Evolutionary conservation across 2,888 invertebrate species (phyloP), one percentile per base, ranked within the genome.

Genomic region (Labia minor): DNA sequence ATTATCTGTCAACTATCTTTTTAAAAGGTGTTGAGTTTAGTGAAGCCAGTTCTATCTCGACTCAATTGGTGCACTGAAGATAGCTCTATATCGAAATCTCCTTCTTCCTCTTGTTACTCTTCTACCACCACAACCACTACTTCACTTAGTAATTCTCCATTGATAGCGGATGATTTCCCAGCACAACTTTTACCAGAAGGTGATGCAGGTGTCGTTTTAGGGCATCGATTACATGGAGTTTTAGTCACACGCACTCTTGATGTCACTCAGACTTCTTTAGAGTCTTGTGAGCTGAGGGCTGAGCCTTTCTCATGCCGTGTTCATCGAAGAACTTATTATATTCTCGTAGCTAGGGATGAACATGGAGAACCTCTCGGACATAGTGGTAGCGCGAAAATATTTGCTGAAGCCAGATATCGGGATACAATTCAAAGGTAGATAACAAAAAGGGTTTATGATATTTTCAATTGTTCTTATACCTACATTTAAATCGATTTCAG

Each of bases 321-420:
- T 1, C 85, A 86, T 67, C 80, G 81, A 68, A 83, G 81, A 70
- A 84, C 85, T 14, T 85, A 85, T 72, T 79, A 84, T 0, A 74
- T 81, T 1, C 71, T 89, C 68, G 82, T 85, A 71, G 80, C 86
- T 0, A 78, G 85, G 10, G 88, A 89, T 72, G 80, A 79, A 65
- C 84, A 82, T 69, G 85, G 84, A 0, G 83, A 83, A 67, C 80
- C 84, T 0, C 77, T 89, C 33, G 85, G 86, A 76, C 84, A 87
- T 71, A 49, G 16, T 16, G 88, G 87, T 0, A 88, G 87, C 0
- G 83, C 87, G 72, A 76, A 76, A 67, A 81, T 88, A 20, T 78
- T 78, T 0, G 86, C 84, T 0, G 80, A 82, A 71, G 74, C 83
- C 8, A 78, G 80, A 68, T 81, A 82, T 71, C 78, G 81, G 69